A percentile compares a stretch with the other conserved stretches of the same genome.
These are phyloP conservation scores for Cyclura pinguis DNA, from an alignment of 2,797 vertebrate genomes.

Conservation along the genomic window DNA sequence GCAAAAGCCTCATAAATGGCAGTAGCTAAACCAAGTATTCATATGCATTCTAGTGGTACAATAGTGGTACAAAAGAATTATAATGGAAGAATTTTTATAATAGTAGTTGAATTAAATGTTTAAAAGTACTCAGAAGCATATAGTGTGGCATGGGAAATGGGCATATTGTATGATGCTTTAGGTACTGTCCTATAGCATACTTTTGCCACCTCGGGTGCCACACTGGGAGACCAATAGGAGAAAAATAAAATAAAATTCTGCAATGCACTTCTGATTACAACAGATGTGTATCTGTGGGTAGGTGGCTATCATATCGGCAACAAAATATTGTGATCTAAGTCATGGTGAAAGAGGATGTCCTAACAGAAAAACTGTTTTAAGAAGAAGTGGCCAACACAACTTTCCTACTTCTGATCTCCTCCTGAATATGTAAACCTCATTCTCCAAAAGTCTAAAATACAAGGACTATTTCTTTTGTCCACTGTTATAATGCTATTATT, in stretches of 20 bases:
- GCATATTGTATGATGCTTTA: not conserved
- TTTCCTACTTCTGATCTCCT: not conserved
- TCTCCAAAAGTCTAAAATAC: too few relatives aligned
- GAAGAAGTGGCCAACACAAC: not conserved
- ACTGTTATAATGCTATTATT: too few relatives aligned
- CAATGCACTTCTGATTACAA: not conserved
- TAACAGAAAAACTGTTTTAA: not conserved
- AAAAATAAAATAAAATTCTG: not conserved
- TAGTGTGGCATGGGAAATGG: not conserved
- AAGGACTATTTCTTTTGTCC: too few relatives aligned
- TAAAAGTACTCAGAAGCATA: not conserved
- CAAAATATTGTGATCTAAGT: not conserved
- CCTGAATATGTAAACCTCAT: not conserved
- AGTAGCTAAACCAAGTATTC: not conserved
- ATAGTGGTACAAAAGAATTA: not conserved
- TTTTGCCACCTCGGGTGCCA: not conserved
- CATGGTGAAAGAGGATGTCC: not conserved
- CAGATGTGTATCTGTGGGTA: not conserved
- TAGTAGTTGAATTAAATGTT: not conserved
- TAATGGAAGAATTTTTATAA: not conserved
- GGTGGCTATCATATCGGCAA: not conserved
- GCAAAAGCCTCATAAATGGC: not conserved
- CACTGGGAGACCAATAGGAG: too few relatives aligned
- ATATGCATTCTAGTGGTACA: not conserved
- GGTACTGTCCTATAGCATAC: not conserved